Evolutionary conservation across 2,888 invertebrate species (phyloP).

Genomic region (Erannis defoliaria): DNA sequence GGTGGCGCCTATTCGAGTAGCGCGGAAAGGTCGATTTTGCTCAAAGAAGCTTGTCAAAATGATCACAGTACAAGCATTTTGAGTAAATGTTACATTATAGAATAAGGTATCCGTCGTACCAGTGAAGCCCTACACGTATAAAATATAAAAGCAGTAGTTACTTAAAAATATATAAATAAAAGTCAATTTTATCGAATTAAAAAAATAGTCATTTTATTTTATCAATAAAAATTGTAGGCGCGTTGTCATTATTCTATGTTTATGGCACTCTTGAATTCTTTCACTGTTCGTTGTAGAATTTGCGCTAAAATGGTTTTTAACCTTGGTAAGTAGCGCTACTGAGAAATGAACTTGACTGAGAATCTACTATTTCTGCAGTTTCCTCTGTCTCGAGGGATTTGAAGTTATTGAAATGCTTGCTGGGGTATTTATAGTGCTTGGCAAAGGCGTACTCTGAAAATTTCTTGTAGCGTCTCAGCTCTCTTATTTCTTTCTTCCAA

Average conservation of each 20-base stretch:
- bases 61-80: too few relatives aligned
- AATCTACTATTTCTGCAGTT: background rate
- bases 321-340: background rate
- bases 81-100: too few relatives aligned
- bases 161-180: too few relatives aligned
- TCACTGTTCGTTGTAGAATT: background rate
- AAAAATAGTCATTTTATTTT: too few relatives aligned
- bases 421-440: conserved; percentile 51
- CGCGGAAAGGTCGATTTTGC: too few relatives aligned
- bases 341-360: background rate
- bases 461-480: conserved; percentile 60
- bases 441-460: conserved; percentile 66
- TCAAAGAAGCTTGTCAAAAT: too few relatives aligned
- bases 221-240: too few relatives aligned
- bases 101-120: too few relatives aligned
- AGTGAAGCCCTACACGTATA: too few relatives aligned
- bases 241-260: background rate
- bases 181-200: too few relatives aligned
- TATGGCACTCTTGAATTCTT: background rate
- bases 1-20: too few relatives aligned
- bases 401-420: conserved; percentile 19
- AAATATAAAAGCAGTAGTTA: too few relatives aligned
- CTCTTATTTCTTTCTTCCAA: conserved; percentile 64
- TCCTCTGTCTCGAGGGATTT: conserved; percentile 13
- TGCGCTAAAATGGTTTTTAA: background rate